A percentile compares a stretch with the other conserved stretches of the same genome.
Evolutionary conservation across 1,140 invertebrate genomes (phyloP).

Genomic region (Microplitis mediator): DNA sequence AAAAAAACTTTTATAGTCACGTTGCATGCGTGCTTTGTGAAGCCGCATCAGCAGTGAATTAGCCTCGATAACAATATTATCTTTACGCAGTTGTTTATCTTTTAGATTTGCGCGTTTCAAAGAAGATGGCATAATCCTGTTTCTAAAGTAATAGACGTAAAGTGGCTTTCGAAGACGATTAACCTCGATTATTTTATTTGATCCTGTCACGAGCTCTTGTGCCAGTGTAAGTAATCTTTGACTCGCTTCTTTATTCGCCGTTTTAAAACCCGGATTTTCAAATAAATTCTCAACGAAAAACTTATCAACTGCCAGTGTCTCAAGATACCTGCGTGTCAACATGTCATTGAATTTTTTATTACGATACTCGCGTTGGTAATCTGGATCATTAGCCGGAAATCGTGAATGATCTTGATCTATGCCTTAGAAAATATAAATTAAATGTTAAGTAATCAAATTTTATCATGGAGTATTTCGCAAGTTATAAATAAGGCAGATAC

Average conservation of each 20-base stretch:
- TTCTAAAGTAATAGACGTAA: conserved; percentile 32
- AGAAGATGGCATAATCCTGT: conserved; percentile 5
- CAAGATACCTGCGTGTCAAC: conserved; percentile 37
- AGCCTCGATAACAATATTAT: conserved; percentile 38
- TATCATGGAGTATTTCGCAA: not conserved
- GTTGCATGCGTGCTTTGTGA: conserved; percentile 33
- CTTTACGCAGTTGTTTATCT: conserved; percentile 31
- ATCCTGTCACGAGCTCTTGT: conserved; percentile 11
- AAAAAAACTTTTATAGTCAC: conserved; percentile 45
- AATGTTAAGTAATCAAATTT: not conserved
- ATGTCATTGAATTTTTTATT: conserved; percentile 29
- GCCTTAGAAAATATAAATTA: conserved; percentile 26
- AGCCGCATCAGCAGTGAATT: conserved; percentile 40
- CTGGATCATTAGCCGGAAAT: conserved; percentile 44
- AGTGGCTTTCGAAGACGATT: conserved; percentile 41
- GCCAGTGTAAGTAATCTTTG: conserved; percentile 7
- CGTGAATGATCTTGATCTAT: conserved; percentile 43
- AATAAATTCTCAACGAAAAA: conserved; percentile 38
- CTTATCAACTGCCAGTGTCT: conserved; percentile 37
- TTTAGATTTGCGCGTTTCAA: conserved; percentile 6
- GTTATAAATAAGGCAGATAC: not conserved
- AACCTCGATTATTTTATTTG: conserved; percentile 31
- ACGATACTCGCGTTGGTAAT: conserved; percentile 16
- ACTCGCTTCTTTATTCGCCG: conserved; percentile 33
- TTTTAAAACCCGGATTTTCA: conserved; percentile 26